A percentile compares a stretch with the other conserved stretches of the same genome.
Conservation (phyloP, 1,140 invertebrate species). For the Conus ventricosus region DNA sequence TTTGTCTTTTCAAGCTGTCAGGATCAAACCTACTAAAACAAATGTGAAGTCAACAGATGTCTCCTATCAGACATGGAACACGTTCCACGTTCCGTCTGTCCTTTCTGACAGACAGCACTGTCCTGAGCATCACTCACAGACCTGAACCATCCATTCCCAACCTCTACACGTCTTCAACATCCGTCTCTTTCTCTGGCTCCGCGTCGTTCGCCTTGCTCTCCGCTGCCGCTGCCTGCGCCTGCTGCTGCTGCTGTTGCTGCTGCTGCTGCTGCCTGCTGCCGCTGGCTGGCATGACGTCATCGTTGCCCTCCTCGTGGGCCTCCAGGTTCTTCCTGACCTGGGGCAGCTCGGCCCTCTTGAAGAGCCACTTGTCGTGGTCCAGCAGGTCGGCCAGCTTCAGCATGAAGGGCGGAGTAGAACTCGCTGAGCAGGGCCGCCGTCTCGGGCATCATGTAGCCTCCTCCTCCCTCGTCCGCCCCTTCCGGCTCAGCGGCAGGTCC, state of each 20-base stretch:
- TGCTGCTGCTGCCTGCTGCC: background rate
- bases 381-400: constrained; percentile 22
- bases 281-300: background rate
- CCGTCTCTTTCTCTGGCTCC: background rate
- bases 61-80: too few relatives aligned
- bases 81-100: too few relatives aligned
- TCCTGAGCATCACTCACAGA: too few relatives aligned
- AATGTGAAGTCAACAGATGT: too few relatives aligned
- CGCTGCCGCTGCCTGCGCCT: background rate
- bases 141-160: too few relatives aligned
- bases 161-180: background rate
- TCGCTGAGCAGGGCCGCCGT: constrained; percentile 2
- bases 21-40: too few relatives aligned
- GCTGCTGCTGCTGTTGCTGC: background rate
- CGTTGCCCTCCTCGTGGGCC: background rate
- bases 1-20: too few relatives aligned
- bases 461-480: background rate
- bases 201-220: background rate
- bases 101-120: too few relatives aligned
- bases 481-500: background rate
- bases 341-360: background rate
- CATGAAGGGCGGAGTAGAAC: constrained; percentile 29
- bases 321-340: background rate
- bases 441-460: constrained; percentile 19
- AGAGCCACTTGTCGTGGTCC: constrained; percentile 30